Percentiles rank a stretch among this genome's conserved stretches.
These are phyloP conservation scores for Ophioninae sp. DNA, from an alignment of 2,888 invertebrate species.

Conservation along the genomic window DNA sequence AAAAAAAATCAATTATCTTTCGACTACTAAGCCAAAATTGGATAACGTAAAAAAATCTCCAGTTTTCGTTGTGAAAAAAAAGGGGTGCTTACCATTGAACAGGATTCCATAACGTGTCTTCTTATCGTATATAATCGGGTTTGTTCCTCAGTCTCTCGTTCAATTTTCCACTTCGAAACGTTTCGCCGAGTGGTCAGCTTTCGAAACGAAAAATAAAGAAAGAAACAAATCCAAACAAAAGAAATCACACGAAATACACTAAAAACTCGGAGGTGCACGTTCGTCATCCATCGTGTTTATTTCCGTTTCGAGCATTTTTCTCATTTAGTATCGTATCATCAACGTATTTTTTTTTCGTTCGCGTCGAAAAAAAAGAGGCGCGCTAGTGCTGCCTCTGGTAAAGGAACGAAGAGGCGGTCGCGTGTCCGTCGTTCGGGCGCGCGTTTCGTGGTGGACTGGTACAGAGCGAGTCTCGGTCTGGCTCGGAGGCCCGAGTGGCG, in stretches of 20 bases:
- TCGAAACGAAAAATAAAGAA: too few relatives aligned
- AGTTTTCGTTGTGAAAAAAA: too few relatives aligned
- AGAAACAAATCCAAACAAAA: too few relatives aligned
- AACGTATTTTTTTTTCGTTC: too few relatives aligned
- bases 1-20: too few relatives aligned
- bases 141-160: too few relatives aligned
- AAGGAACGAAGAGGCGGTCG: constrained; percentile 62
- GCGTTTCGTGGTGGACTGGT: constrained; percentile 68
- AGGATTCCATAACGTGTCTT: constrained; percentile 75
- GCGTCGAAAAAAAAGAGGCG: too few relatives aligned
- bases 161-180: too few relatives aligned
- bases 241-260: constrained; percentile 28
- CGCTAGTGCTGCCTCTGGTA: neutral
- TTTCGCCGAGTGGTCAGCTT: too few relatives aligned
- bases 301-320: neutral
- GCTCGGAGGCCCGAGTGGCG: constrained; percentile 46
- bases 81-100: constrained; percentile 72
- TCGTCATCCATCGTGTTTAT: neutral
- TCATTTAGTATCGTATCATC: too few relatives aligned
- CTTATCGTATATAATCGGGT: constrained; percentile 59
- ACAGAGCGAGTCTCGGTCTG: constrained; percentile 53
- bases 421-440: constrained; percentile 66
- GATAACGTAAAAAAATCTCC: too few relatives aligned
- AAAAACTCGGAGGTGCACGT: neutral
- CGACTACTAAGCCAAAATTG: too few relatives aligned